Evolutionary conservation across 2,888 invertebrate genomes (phyloP), one percentile per base, ranked within the genome.

Genomic region (Hypselothyrea guttata): DNA sequence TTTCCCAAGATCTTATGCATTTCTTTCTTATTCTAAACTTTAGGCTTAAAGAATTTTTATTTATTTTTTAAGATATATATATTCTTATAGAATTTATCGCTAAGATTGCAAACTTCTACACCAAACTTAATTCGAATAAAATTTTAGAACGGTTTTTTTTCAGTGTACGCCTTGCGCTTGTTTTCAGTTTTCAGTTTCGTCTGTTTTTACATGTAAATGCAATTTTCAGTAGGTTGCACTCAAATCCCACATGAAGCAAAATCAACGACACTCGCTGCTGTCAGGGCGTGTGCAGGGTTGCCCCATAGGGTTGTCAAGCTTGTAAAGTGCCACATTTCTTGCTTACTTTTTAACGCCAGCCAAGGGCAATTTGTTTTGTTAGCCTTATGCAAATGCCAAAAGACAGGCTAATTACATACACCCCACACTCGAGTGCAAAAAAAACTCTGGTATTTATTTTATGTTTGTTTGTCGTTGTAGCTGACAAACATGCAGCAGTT

Each of bases 181-280:
- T 49, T 54, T 57, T 41, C 52, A 11, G 48, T 22, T 49, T 22
- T n/a, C n/a, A n/a, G n/a, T n/a, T n/a, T n/a, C n/a, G 33, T 62
- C 60, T 71, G 64, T 65, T 82, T 78, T 82, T 46, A 73, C 79
- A 68, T 78, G 73, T 75, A 71, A 84, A 79, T 83, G 83, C 83
- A 78, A 83, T 79, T 84, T 78, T 63, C 73, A 75, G 65, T 53
- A 66, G 66, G 46, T 56, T 69, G 49, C 67, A 35, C 49, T 55
- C 56, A 68, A 68, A 69, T 55, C 59, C 64, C 64, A 30, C 16
- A 41, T 27, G 4, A 4, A 22, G 11, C 22, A 33, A 9, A 16
- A 4, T 4, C 9, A 38, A 16, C 60, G 30, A 35, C 71, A 52
- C 48, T 33, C 53, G 27, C 59, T 68, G 46, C 49, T 75, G 76